A percentile compares a stretch with the other conserved stretches of the same genome.
These are phyloP conservation scores for Sorex araneus DNA, from an alignment of 2,113 vertebrate species.

Conservation along the genomic window DNA sequence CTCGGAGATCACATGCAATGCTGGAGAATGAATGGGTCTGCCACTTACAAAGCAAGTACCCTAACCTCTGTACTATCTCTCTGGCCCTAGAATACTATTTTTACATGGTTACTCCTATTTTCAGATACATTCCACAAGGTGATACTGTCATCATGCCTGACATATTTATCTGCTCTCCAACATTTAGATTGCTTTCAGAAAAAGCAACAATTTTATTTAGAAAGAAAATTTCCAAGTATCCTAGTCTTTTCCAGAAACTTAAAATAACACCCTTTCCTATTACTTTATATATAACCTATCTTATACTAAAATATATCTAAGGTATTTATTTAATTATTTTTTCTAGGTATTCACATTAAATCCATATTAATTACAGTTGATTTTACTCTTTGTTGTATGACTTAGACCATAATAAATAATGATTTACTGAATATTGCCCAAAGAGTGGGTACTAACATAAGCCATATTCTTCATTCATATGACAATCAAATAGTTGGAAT, in stretches of 20 bases:
- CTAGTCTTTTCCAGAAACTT: background rate
- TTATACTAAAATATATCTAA: constrained; percentile 51
- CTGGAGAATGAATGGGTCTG: no score
- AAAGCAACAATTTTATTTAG: constrained; percentile 43
- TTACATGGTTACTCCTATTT: background rate
- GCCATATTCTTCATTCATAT: background rate
- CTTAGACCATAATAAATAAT: background rate
- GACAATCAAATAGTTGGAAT: background rate
- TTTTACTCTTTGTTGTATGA: constrained; percentile 9
- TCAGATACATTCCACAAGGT: constrained; percentile 25
- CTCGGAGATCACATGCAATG: no score
- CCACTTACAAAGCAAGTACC: no score
- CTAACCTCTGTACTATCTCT: no score
- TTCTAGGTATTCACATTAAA: constrained; percentile 20
- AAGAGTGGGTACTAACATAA: background rate
- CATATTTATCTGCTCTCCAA: constrained; percentile 6
- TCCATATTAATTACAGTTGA: background rate
- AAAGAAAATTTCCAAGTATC: constrained; percentile 9
- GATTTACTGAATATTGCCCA: background rate
- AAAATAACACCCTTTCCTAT: constrained; percentile 27
- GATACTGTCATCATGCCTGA: background rate
- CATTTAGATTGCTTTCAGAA: constrained; percentile 2
- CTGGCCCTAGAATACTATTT: no score
- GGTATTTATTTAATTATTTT: constrained; percentile 16
- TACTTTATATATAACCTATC: background rate